Conservation (phyloP, 2,797 vertebrate species). For the Rhincodon typus region DNA sequence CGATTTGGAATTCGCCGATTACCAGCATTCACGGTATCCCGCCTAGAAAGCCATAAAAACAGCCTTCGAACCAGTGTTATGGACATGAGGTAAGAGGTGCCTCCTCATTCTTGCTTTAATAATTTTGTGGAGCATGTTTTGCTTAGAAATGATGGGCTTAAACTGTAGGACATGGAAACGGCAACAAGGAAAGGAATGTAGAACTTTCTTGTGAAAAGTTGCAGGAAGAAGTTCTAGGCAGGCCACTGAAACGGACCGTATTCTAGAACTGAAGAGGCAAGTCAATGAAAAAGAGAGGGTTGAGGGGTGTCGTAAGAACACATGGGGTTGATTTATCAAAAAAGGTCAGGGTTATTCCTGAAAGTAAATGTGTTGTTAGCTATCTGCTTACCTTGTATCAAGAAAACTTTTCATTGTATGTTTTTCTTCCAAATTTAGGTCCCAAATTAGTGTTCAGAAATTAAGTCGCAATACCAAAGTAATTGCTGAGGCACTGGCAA, state of each 20-base stretch:
- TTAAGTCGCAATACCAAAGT: slow-evolving; percentile 83
- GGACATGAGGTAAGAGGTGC: slow-evolving; percentile 78
- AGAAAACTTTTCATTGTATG: not conserved
- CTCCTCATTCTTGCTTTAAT: too few relatives aligned
- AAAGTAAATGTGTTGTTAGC: not conserved
- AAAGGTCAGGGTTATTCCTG: not conserved
- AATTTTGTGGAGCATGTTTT: not conserved
- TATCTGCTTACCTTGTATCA: not conserved
- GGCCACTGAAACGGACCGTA: not conserved
- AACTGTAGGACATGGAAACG: not conserved
- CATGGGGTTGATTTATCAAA: not conserved
- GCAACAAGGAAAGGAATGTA: not conserved
- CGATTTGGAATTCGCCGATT: slow-evolving; percentile 92
- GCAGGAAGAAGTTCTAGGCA: not conserved
- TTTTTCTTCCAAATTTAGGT: slow-evolving; percentile 54
- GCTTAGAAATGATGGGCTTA: not conserved
- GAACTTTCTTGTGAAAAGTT: too few relatives aligned
- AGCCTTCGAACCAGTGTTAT: slow-evolving; percentile 88
- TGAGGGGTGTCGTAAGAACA: not conserved
- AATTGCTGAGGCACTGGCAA: slow-evolving; percentile 83
- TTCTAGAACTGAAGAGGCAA: not conserved
- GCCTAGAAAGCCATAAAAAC: slow-evolving; percentile 81
- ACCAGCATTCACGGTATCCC: slow-evolving; percentile 90
- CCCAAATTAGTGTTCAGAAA: slow-evolving; percentile 77
- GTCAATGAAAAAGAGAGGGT: not conserved